Percentiles rank a stretch among this genome's conserved stretches.
phyloP scores from a whole-genome alignment of 2,888 invertebrate genomes.

The Iselma pallidipennis region DNA sequence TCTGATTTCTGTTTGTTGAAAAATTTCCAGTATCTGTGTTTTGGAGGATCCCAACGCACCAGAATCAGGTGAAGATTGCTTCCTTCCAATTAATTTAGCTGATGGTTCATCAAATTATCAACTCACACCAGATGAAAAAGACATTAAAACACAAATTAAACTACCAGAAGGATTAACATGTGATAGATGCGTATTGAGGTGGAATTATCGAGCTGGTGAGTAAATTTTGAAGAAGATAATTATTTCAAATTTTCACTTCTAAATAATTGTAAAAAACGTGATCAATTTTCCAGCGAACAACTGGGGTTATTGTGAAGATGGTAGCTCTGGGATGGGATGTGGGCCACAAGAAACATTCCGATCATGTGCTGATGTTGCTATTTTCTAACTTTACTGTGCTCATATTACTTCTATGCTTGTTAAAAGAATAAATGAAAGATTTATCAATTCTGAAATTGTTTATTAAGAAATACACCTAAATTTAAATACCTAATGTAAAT shows the following conservation, averaged over 20 bases:
- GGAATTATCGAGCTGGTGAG: slow-evolving; percentile 55
- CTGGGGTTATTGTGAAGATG: slow-evolving; percentile 47
- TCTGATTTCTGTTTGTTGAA: not conserved
- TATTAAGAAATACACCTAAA: too few relatives aligned
- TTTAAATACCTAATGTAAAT: too few relatives aligned
- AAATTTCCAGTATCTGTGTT: slow-evolving; percentile 46
- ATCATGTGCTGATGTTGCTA: slow-evolving; percentile 48
- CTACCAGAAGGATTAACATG: slow-evolving; percentile 55
- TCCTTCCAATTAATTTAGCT: slow-evolving; percentile 46
- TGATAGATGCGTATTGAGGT: slow-evolving; percentile 58
- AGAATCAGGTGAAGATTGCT: slow-evolving; percentile 56
- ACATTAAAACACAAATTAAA: slow-evolving; percentile 38
- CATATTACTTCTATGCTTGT: too few relatives aligned
- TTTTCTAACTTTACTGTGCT: slow-evolving; percentile 17
- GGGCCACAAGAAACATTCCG: slow-evolving; percentile 51
- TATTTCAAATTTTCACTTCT: too few relatives aligned
- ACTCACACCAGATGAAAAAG: slow-evolving; percentile 31
- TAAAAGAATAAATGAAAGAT: too few relatives aligned
- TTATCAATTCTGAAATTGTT: too few relatives aligned
- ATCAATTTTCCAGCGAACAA: slow-evolving; percentile 43
- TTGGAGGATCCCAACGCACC: slow-evolving; percentile 43
- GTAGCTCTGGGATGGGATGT: slow-evolving; percentile 43
- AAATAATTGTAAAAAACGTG: too few relatives aligned
- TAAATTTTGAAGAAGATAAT: slow-evolving; percentile 19
- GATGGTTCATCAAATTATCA: slow-evolving; percentile 45